These are phyloP conservation scores for Ormyrus rosae DNA, from an alignment of 2,888 invertebrate genomes.

Conservation along the genomic window DNA sequence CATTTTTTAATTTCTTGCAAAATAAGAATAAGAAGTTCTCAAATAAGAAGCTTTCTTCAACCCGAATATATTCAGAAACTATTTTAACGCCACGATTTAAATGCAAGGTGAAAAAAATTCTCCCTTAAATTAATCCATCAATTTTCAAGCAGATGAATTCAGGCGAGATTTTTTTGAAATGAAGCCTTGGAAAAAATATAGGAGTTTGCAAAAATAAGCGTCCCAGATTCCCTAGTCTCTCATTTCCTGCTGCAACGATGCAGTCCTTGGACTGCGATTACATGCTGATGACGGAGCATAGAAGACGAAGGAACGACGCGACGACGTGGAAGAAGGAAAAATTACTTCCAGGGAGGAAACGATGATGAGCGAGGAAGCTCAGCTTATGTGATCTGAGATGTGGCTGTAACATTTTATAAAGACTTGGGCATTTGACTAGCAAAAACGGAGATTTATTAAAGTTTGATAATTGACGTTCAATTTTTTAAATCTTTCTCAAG, in stretches of 20 bases:
- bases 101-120: too few relatives aligned
- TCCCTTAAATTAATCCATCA: too few relatives aligned
- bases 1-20: too few relatives aligned
- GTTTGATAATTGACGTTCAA: too few relatives aligned
- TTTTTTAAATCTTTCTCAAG: too few relatives aligned
- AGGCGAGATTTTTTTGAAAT: too few relatives aligned
- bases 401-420: background rate
- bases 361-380: background rate
- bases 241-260: background rate
- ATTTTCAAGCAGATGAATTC: too few relatives aligned
- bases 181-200: too few relatives aligned
- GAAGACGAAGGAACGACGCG: background rate
- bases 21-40: too few relatives aligned
- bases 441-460: background rate
- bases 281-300: constrained; percentile 11
- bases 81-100: too few relatives aligned
- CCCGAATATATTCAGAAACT: too few relatives aligned
- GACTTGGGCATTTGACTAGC: background rate
- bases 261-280: background rate
- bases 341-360: background rate
- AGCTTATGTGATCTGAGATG: background rate
- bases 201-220: background rate
- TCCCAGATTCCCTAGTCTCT: background rate
- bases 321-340: background rate
- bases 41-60: too few relatives aligned